phyloP scores from a whole-genome alignment of 1,140 invertebrate species.

The Asobara japonica region DNA sequence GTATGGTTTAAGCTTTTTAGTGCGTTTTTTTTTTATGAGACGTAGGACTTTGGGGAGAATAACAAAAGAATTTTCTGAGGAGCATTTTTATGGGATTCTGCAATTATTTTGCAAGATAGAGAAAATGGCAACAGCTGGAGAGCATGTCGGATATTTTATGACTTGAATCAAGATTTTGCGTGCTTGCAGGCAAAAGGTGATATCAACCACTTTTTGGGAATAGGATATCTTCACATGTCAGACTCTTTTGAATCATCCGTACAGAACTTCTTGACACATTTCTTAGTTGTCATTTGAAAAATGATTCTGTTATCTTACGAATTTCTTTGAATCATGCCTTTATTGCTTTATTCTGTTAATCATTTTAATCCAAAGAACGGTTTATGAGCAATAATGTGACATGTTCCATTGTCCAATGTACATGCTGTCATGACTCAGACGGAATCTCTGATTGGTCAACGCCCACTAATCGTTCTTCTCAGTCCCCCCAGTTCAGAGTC shows the following conservation, averaged over 20 bases:
- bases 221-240: too few relatives aligned
- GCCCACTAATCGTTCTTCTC: conserved; percentile 11
- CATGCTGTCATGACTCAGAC: not conserved
- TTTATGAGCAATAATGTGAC: not conserved
- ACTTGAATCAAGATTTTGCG: too few relatives aligned
- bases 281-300: too few relatives aligned
- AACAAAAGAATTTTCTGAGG: not conserved
- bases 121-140: not conserved
- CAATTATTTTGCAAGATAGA: not conserved
- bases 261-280: too few relatives aligned
- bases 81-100: not conserved
- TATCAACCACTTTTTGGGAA: too few relatives aligned
- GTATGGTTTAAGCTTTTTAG: conserved; percentile 16
- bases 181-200: too few relatives aligned
- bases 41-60: not conserved
- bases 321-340: not conserved
- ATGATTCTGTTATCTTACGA: too few relatives aligned
- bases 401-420: not conserved
- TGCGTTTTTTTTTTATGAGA: not conserved
- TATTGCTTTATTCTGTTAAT: not conserved
- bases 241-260: too few relatives aligned
- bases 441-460: not conserved
- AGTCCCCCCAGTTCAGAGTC: not conserved
- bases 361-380: not conserved
- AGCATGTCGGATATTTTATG: not conserved